Evolutionary conservation across 2,888 invertebrate genomes (phyloP).

Genomic region (Ferdinandea cuprea): DNA sequence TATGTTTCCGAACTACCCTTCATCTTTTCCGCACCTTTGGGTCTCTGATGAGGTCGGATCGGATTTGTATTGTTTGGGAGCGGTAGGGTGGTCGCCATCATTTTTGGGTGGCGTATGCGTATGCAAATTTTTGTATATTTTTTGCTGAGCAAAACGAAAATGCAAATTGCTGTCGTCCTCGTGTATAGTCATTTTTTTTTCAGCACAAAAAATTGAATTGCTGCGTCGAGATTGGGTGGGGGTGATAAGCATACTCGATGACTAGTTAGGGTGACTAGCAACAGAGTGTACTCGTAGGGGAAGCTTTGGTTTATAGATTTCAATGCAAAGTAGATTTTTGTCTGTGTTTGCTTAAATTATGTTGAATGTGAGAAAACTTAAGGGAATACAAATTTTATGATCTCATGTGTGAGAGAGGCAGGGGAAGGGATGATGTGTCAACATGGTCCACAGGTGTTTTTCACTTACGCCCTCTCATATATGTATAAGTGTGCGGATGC

Average conservation of each 20-base stretch:
- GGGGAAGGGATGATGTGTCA: constrained; percentile 7
- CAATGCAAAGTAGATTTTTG: constrained; percentile 23
- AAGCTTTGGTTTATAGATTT: constrained; percentile 32
- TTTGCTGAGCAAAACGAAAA: constrained; percentile 53
- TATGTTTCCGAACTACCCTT: constrained; percentile 8
- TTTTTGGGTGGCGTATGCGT: constrained; percentile 26
- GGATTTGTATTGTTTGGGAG: constrained; percentile 28
- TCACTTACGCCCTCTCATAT: no score
- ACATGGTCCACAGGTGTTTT: constrained; percentile 60
- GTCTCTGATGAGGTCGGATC: constrained; percentile 13
- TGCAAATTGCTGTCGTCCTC: constrained; percentile 65
- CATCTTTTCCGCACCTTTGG: constrained; percentile 1
- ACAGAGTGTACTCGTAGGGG: not conserved
- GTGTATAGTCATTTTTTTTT: constrained; percentile 32
- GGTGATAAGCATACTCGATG: constrained; percentile 34
- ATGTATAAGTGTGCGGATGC: not conserved
- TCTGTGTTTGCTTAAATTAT: no score
- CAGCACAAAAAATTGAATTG: constrained; percentile 63
- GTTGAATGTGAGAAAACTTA: constrained; percentile 17
- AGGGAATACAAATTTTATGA: constrained; percentile 46
- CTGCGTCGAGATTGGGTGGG: constrained; percentile 15
- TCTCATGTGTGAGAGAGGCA: not conserved
- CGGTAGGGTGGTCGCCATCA: no score
- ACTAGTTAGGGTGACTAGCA: constrained; percentile 13
- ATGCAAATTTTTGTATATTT: constrained; percentile 54